Evolutionary conservation across 2,888 invertebrate species (phyloP), one percentile per base, ranked within the genome.

Genomic region (Himalopsyche japonica): DNA sequence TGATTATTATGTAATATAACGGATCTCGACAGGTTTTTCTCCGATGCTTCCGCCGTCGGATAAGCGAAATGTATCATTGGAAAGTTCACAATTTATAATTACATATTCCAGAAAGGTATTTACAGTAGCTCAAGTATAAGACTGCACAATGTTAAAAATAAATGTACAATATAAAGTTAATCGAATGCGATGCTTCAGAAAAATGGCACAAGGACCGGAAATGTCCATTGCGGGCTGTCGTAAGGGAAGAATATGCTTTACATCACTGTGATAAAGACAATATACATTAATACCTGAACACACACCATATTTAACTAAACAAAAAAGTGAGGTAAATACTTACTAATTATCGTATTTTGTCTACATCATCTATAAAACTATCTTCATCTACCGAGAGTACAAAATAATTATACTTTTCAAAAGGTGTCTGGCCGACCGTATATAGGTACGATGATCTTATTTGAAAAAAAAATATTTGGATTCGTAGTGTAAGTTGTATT

Each of bases 251-350:
- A 81, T 77, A 86, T 87, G 85, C 87, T 87, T 86, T 86, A 86
- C 82, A 85, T 82, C 84, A 87, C 87, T 87, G 87, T 87, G 87
- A 87, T 87, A 87, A 85, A 82, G 87, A 87, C 87, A 87, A 87
- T 87, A 87, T 87, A 83, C 86, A 83, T 80, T 64, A 86, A 85
- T 86, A 87, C 86, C 87, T 87, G 86, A 87, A 85, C 82, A 84
- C 47, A 77, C 84, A 86, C 84, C 85, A 87, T 84, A 81, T 80
- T 24, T 86, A 84, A 85, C 82, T 79, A 80, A 84, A 83, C 82
- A 79, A 27, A 49, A 82, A 80, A 80, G 84, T 85, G 80, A 85
- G 82, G 82, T 82, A 80, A 86, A 84, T 84, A 80, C 80, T 84
- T 86, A 82, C 82, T 86, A 81, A 82, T 85, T 81, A 70, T 70